Evolutionary conservation across 92 coral and sea anemone species (phyloP).

Genomic region (Parazoanthus darwini): DNA sequence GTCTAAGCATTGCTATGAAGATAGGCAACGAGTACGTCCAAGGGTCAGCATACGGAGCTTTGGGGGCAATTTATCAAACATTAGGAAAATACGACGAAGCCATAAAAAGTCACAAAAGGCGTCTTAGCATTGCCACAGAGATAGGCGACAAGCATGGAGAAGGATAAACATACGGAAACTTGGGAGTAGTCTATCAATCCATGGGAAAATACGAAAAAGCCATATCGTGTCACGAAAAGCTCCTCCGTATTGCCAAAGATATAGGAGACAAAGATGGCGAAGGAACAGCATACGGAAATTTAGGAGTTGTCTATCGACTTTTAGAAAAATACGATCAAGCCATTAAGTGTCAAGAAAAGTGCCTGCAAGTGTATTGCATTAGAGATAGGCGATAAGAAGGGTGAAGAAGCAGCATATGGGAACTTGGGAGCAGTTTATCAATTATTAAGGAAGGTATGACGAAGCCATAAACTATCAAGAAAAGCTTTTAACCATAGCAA

Average conservation of each 20-base stretch:
- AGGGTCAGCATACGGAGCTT: neutral
- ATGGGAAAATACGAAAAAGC: conserved; percentile 3
- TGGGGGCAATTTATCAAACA: neutral
- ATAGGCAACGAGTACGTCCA: neutral
- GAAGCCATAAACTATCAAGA: neutral
- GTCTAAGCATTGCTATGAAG: neutral
- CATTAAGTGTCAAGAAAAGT: neutral
- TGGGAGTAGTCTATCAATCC: neutral
- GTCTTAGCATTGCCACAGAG: neutral
- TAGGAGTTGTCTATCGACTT: neutral
- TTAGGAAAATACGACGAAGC: neutral
- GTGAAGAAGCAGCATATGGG: neutral
- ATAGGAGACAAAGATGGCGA: neutral
- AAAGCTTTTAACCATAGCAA: neutral
- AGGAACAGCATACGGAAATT: neutral
- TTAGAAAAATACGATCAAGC: conserved; percentile 4
- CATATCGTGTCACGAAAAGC: neutral
- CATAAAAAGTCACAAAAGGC: neutral
- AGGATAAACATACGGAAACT: neutral
- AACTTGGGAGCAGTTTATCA: neutral
- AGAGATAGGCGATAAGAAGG: neutral
- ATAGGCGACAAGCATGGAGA: neutral
- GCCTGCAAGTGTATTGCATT: too few relatives aligned
- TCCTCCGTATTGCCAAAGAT: neutral
- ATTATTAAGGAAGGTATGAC: neutral